A percentile compares a stretch with the other conserved stretches of the same genome.
Conservation (phyloP, 2,113 vertebrate genomes). For the Haliaeetus leucogaster region DNA sequence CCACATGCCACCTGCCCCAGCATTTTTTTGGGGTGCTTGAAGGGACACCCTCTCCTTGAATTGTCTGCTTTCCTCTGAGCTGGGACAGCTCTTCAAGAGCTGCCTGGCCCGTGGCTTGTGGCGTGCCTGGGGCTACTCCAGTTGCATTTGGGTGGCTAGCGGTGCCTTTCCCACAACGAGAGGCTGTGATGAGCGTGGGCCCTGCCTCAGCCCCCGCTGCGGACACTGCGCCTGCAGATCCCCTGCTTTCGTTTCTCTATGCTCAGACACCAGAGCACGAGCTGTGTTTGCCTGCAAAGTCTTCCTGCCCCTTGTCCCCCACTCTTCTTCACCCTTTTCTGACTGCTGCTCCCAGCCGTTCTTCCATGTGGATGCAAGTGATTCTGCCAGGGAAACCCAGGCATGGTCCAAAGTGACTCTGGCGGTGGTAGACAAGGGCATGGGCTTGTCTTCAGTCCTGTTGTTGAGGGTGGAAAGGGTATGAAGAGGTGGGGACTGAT, state of each 20-base stretch:
- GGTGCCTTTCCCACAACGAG: background rate
- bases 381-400: background rate
- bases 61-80: background rate
- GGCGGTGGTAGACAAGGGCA: background rate
- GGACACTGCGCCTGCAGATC: background rate
- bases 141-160: background rate
- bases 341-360: background rate
- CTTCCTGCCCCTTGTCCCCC: background rate
- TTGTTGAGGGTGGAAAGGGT: background rate
- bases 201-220: background rate
- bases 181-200: background rate
- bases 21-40: background rate
- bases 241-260: background rate
- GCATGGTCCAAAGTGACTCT: background rate
- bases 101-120: background rate
- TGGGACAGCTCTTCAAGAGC: background rate
- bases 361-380: background rate
- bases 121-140: background rate
- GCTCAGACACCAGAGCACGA: background rate
- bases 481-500: too few species aligned
- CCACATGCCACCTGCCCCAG: too few species aligned
- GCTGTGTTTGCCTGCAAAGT: too few species aligned
- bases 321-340: background rate
- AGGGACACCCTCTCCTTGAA: background rate
- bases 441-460: background rate